These are phyloP conservation scores for Pristionchus entomophagus DNA, from an alignment of 2,888 invertebrate species.

Conservation along the genomic window DNA sequence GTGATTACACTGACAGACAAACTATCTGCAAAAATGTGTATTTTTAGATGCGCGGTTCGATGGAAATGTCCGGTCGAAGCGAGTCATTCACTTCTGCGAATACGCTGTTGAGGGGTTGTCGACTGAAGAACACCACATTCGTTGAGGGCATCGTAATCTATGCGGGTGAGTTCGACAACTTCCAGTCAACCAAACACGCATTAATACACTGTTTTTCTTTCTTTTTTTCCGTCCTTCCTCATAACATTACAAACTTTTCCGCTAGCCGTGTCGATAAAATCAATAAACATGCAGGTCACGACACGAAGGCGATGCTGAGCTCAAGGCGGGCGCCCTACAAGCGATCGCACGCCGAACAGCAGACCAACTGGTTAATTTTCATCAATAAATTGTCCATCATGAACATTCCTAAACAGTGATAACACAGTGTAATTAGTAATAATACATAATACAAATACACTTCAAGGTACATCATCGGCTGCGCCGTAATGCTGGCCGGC, in stretches of 20 bases:
- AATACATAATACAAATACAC: no score
- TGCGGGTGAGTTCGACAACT: slow-evolving; percentile 85
- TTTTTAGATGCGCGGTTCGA: slow-evolving; percentile 14
- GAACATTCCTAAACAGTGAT: no score
- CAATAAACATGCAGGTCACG: slow-evolving; percentile 85
- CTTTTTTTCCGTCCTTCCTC: no score
- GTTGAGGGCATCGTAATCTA: slow-evolving; percentile 96
- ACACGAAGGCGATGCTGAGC: slow-evolving; percentile 97
- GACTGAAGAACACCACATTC: slow-evolving; percentile 94
- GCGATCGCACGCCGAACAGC: slow-evolving; percentile 60
- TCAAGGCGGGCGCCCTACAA: slow-evolving; percentile 95
- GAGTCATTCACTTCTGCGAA: slow-evolving; percentile 80
- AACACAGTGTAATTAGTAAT: no score
- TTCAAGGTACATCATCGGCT: slow-evolving; percentile 4
- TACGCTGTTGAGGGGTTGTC: slow-evolving; percentile 91
- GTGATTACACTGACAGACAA: slow-evolving; percentile 76
- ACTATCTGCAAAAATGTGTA: not conserved
- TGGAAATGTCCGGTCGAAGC: not conserved
- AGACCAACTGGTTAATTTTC: slow-evolving; percentile 81
- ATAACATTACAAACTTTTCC: no score
- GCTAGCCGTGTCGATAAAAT: no score
- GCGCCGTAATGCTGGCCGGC: not conserved
- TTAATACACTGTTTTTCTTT: no score
- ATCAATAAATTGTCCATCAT: no score
- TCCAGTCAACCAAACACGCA: no score